Evolutionary conservation across 2,113 vertebrate species (phyloP).

Genomic region (Grammomys surdaster): DNA sequence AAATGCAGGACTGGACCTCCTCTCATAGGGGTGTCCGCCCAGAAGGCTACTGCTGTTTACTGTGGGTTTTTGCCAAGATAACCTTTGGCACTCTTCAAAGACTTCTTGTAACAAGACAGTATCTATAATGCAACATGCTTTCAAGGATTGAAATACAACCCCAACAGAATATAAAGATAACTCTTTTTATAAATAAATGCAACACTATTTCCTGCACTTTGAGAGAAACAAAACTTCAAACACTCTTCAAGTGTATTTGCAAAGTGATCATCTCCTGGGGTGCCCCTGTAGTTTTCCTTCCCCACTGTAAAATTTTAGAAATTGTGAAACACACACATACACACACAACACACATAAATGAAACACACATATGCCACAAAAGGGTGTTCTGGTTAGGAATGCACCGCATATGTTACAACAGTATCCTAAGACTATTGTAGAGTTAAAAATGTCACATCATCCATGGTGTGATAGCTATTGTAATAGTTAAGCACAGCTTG

Average conservation of each 20-base stretch:
- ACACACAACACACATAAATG: neutral
- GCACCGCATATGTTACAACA: neutral
- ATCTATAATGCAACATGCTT: conserved; percentile 73
- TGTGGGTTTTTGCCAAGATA: conserved; percentile 73
- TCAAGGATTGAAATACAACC: conserved; percentile 74
- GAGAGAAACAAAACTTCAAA: conserved; percentile 63
- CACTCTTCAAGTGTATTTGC: conserved; percentile 49
- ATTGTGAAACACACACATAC: conserved; percentile 2
- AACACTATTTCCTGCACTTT: conserved; percentile 62
- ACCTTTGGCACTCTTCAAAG: conserved; percentile 72
- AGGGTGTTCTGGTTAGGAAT: neutral
- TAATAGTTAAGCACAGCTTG: neutral
- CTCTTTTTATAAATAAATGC: conserved; percentile 66
- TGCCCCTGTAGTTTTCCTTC: neutral
- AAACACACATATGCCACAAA: neutral
- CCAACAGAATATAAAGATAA: conserved; percentile 70
- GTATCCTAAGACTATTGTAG: neutral
- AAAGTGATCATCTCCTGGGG: conserved; percentile 22
- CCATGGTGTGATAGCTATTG: neutral
- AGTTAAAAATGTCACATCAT: neutral
- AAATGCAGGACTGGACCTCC: neutral
- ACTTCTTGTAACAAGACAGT: conserved; percentile 68
- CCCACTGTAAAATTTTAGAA: neutral
- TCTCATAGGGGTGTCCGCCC: conserved; percentile 56
- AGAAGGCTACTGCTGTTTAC: conserved; percentile 59